Evolutionary conservation across 1,140 invertebrate genomes (phyloP), one percentile per base, ranked within the genome.

Genomic region (Sipha flava): DNA sequence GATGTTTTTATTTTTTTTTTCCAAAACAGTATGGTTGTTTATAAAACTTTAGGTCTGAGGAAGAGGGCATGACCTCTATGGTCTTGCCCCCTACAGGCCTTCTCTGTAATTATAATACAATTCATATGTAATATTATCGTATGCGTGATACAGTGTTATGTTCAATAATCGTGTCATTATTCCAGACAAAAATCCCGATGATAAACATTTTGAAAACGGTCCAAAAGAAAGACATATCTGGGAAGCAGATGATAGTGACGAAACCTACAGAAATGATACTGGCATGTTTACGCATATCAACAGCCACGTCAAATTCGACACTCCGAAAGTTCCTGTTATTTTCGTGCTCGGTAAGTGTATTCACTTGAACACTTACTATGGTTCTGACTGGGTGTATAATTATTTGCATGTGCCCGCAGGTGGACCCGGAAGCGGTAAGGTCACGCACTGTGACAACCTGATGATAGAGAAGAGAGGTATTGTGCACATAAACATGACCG

Each of bases 401-500:
- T n/a, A n/a, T n/a, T n/a, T n/a, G n/a, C n/a, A n/a, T n/a, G n/a
- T n/a, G n/a, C 81, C 84, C 81, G 18, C 84, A 93, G 92, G 93
- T 82, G 94, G 94, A 79, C 94, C 94, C 66, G 94, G 94, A 82
- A 95, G 93, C 84, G 94, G 94, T 54, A 96, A 96, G 90, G 94
- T 95, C 88, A 95, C 94, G 83, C 94, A 96, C 86, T 95, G 94
- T 86, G 94, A 96, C 85, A 94, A 91, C 83, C 87, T 95, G 77
- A 93, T 93, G 88, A 91, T 94, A 87, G 93, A 95, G 85, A 91
- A 92, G 82, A 90, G 90, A 66, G 93, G 92, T 9, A 88, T 95
- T 57, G 90, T 91, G 23, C 94, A 96, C 86, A 94, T 96, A 84
- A 96, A 96, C 85, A 95, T 96, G 93, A 94, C 93, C 72, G 93